These are phyloP conservation scores for Syngnathus acus DNA, from an alignment of 2,797 vertebrate genomes.

Conservation along the genomic window DNA sequence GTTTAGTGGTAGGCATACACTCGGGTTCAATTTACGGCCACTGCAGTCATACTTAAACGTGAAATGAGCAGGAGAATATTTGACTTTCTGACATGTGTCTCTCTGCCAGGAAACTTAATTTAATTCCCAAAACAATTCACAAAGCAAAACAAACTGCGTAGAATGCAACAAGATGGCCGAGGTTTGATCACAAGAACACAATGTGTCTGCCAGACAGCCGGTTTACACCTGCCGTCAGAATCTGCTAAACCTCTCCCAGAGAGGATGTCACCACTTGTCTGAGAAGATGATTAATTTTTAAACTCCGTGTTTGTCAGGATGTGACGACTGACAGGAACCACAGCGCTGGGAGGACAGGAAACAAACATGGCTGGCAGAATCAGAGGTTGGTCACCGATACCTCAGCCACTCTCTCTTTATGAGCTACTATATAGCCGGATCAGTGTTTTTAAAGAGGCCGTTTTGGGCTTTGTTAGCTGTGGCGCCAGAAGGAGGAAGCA, in stretches of 20 bases:
- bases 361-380: background rate
- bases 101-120: no score
- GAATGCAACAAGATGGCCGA: background rate
- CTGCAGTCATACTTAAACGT: no score
- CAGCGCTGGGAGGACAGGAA: slow-evolving; percentile 16
- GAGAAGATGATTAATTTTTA: slow-evolving; percentile 56
- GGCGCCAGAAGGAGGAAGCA: slow-evolving; percentile 4
- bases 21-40: no score
- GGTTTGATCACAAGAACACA: background rate
- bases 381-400: slow-evolving; percentile 8
- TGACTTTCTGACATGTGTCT: no score
- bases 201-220: background rate
- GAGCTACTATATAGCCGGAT: background rate
- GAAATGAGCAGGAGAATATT: no score
- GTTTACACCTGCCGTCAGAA: slow-evolving; percentile 5
- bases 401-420: background rate
- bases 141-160: background rate
- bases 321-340: slow-evolving; percentile 26
- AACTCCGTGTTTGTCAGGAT: slow-evolving; percentile 51
- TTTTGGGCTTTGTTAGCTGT: background rate
- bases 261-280: slow-evolving; percentile 39
- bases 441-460: background rate
- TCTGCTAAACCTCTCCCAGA: slow-evolving; percentile 33
- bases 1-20: background rate
- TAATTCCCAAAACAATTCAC: no score